These are phyloP conservation scores for Lasiurus cinereus DNA, from an alignment of 2,113 vertebrate species.

Conservation along the genomic window DNA sequence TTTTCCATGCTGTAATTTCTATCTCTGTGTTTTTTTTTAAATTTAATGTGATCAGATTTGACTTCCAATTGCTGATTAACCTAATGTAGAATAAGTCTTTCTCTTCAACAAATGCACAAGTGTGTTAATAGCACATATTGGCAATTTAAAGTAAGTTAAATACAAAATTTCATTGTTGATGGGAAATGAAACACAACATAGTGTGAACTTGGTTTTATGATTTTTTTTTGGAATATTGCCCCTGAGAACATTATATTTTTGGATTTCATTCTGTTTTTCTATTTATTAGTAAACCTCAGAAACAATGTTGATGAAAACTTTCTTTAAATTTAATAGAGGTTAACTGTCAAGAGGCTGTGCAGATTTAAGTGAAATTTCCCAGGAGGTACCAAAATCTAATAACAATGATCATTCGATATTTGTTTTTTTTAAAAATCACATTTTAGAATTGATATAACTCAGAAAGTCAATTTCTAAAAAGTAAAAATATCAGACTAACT, in stretches of 20 bases:
- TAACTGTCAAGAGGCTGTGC: background rate
- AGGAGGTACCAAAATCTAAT: background rate
- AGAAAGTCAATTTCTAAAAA: conserved; percentile 22
- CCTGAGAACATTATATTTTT: conserved; percentile 44
- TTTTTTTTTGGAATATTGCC: background rate
- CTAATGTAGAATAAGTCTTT: conserved; percentile 53
- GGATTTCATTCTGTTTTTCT: conserved; percentile 38
- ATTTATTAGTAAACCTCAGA: conserved; percentile 35
- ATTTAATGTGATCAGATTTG: conserved; percentile 70
- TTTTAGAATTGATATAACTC: background rate
- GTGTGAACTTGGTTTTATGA: conserved; percentile 46
- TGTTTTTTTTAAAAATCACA: background rate
- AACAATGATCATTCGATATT: background rate
- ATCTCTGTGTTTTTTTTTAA: conserved; percentile 71
- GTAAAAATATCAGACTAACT: background rate
- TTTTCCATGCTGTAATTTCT: conserved; percentile 74
- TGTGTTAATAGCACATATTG: conserved; percentile 34
- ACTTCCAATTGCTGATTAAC: conserved; percentile 62
- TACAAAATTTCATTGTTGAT: conserved; percentile 49
- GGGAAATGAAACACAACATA: conserved; percentile 56
- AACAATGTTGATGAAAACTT: conserved; percentile 42
- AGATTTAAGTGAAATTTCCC: conserved; percentile 52
- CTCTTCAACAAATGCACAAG: background rate
- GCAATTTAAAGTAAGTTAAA: conserved; percentile 75
- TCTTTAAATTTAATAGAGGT: conserved; percentile 30